Base-by-base conservation (phyloP, 2,113 vertebrate species). In the Corydoras maculifer region DNA sequence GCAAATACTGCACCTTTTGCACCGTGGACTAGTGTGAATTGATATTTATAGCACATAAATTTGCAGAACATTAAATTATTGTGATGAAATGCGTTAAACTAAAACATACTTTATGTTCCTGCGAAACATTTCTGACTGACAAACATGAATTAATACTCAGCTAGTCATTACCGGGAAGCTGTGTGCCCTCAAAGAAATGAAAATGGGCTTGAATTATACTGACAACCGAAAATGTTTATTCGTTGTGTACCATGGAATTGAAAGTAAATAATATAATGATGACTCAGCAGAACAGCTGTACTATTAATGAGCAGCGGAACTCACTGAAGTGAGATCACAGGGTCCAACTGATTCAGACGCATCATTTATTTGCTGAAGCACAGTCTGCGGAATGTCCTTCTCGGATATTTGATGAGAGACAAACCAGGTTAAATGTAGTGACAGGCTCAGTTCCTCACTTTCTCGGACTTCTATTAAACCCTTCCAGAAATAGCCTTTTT, bases 281-380 rank as follows among this genome's bases (percentile, higher is more conserved):
- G 68, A 69, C 18, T 69, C 68, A 60, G 68, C 68, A 61, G 58
- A 60, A 69, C 14, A 8, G 10, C 32, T 59, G 32, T 13, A 69
- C 57, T 5, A 51, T 69, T 60, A 31, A 60, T 11, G 18, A 9
- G 49, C 9, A 50, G 3, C n/a, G 6, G 12, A 48, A 59, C 9
- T 9, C 14, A 8, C 32, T 54, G 68, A 61, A 32, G 48, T 29
- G 32, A 50, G 14, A 70, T 62, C 50, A 43, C 18, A 25, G 2
- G 18, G 62, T 43, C 58, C 12, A 50, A 30, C 68, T 59, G 50
- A 62, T 71, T 70, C 50, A 48, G 30, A 62, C 30, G 58, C 59
- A 62, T 13, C 32, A 43, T 59, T 51, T 10, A 35, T 43, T 54
- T 15, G 54, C 12, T 62, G 11, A 70, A 32, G 43, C 14, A 32